Conservation (phyloP, 2,888 invertebrate genomes). For the Drosophila emarginata region DNA sequence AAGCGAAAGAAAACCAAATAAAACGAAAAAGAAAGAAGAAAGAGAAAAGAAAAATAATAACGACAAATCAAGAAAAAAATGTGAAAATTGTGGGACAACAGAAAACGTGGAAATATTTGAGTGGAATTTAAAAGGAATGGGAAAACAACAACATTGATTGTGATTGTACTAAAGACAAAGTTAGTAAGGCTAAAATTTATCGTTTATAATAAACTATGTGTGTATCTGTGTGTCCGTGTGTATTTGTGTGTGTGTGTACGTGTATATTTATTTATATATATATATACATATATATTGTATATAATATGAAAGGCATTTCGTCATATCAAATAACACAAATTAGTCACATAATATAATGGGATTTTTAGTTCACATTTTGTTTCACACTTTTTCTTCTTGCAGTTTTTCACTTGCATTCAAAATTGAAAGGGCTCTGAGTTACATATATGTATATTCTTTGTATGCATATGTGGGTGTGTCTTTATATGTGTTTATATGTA, state of each 20-base stretch:
- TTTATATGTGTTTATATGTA: not conserved
- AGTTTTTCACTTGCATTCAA: conserved; percentile 45
- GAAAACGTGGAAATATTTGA: too few species aligned
- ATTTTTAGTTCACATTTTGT: conserved; percentile 12
- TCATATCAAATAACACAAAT: conserved; percentile 72
- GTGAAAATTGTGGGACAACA: not conserved
- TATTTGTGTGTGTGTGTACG: not conserved
- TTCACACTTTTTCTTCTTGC: conserved; percentile 29
- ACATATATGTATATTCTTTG: not conserved
- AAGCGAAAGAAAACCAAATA: conserved; percentile 42
- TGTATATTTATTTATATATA: not conserved
- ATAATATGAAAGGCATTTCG: conserved; percentile 44
- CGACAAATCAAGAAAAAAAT: conserved; percentile 20
- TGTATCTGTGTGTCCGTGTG: not conserved
- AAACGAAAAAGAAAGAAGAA: conserved; percentile 41
- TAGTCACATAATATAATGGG: conserved; percentile 29
- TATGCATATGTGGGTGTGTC: not conserved
- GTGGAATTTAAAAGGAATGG: too few species aligned
- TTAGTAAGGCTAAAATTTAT: conserved; percentile 12
- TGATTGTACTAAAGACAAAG: conserved; percentile 5
- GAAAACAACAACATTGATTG: too few species aligned
- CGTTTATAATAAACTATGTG: not conserved
- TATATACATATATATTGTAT: not conserved
- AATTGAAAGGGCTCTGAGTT: conserved; percentile 17
- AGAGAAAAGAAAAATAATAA: conserved; percentile 35